phyloP scores from a whole-genome alignment of 2,797 vertebrate species.

The Coendou prehensilis region DNA sequence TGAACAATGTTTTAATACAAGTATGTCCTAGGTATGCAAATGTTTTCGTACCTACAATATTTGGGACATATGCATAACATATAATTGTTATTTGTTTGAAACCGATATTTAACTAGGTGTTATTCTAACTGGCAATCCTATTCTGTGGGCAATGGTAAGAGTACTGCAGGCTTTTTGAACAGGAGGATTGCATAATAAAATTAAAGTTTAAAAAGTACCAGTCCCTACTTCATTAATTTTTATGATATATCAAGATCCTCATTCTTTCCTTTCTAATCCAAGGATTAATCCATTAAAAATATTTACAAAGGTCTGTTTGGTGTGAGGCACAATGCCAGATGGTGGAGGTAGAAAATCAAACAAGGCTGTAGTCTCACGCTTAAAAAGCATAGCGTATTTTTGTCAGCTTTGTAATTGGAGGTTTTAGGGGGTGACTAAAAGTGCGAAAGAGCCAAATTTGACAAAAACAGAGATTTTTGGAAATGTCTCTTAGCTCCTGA shows the following conservation, averaged over 20 bases:
- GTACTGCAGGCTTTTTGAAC: neutral
- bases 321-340: neutral
- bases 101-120: neutral
- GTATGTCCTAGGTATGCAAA: neutral
- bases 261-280: neutral
- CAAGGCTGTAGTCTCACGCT: neutral
- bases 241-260: neutral
- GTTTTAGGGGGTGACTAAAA: neutral
- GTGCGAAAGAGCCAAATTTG: neutral
- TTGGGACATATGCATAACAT: neutral
- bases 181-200: neutral
- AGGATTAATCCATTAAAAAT: neutral
- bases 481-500: neutral
- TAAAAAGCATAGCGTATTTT: neutral
- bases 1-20: constrained; percentile 5
- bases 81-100: constrained; percentile 5
- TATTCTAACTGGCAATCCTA: neutral
- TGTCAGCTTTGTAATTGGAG: neutral
- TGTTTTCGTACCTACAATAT: neutral
- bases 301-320: neutral
- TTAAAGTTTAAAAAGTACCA: neutral
- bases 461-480: neutral
- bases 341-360: neutral
- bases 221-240: neutral
- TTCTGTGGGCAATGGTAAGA: neutral